Evolutionary conservation across 2,888 invertebrate genomes (phyloP), one percentile per base, ranked within the genome.

Genomic region (Eupeodes luniger): DNA sequence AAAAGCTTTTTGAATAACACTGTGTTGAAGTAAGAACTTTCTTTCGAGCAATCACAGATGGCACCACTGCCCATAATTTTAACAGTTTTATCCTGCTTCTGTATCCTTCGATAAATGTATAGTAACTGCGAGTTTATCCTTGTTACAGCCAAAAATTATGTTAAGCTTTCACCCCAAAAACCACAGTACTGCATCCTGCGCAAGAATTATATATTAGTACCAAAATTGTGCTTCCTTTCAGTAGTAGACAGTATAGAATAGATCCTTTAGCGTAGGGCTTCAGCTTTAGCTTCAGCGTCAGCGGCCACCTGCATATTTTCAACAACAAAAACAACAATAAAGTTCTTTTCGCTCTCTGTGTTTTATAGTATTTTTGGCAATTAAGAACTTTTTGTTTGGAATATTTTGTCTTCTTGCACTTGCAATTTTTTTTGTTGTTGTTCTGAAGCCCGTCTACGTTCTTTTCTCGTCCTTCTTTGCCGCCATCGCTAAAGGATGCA

Each of bases 121-220:
- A 27, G 11, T 59, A 59, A 27, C 27, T 27, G 3, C 27, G 27
- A 27, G 27, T 27, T 1, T 27, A 27, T 27, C 27, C 27, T 27
- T 27, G 27, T 27, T 27, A 27, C 3, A 27, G 44, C 27, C 12
- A 47, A 66, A 79, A 72, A 53, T 78, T n/a, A 78, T 69, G 27
- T 70, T 67, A 84, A 88, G 88, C 88, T 88, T 85, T 81, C 47
- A 76, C n/a, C 55, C 36, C 16, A 11, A 34, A 11, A 75, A 79
- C 87, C 80, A 72, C 87, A 84, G 16, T 59, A 77, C 67, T 76
- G 80, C 80, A 84, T 81, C 84, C 87, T 74, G 76, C 70, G 40
- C 70, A 70, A 19, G 7, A 51, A 70, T 19, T 55, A 27, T 55
- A 27, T 12, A 67, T 67, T 36, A 51, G 16, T 51, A 11, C 47